phyloP scores from a whole-genome alignment of 2,797 vertebrate species.

The Poecile montanus region DNA sequence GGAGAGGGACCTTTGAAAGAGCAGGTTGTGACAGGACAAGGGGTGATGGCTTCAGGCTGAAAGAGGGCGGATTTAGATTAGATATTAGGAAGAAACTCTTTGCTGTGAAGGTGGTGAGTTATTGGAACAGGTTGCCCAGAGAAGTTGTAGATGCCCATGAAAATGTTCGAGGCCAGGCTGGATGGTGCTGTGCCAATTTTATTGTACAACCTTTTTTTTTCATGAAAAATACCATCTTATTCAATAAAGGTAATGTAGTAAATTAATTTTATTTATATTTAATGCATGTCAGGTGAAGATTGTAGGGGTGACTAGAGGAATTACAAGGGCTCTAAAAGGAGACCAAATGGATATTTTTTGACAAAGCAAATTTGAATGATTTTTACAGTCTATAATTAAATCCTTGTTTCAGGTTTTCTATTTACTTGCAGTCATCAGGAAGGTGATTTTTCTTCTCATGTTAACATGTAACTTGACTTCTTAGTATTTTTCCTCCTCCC shows the following conservation, averaged over 20 bases:
- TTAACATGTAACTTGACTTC: neutral
- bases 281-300: neutral
- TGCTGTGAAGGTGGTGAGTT: neutral
- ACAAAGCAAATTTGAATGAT: neutral
- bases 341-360: neutral
- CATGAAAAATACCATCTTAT: neutral
- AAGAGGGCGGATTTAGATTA: neutral
- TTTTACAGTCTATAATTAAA: constrained; percentile 10
- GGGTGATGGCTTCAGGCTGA: neutral
- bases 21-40: neutral
- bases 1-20: neutral
- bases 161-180: neutral
- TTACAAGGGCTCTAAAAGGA: neutral
- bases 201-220: neutral
- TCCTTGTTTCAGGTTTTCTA: neutral
- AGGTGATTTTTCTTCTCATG: neutral
- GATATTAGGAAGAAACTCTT: neutral
- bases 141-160: neutral
- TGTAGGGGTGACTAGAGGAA: neutral
- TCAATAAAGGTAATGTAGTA: neutral
- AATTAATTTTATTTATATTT: neutral
- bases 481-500: neutral
- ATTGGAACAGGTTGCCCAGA: neutral
- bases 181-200: neutral
- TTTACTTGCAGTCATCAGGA: neutral